Evolutionary conservation across 2,113 vertebrate genomes (phyloP).

Genomic region (Onychostruthus taczanowskii): DNA sequence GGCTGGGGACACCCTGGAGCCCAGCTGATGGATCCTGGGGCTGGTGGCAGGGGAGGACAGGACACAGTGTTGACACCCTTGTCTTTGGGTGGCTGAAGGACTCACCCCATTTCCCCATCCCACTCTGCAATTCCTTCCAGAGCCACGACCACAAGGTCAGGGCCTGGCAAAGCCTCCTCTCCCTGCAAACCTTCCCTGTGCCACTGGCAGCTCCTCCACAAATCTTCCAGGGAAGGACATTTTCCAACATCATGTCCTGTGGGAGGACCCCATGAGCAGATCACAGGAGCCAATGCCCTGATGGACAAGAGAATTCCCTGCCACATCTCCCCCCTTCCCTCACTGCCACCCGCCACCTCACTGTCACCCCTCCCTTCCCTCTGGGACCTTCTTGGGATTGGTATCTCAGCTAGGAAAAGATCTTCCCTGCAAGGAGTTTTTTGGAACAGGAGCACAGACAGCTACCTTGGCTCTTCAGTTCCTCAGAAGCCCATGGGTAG

Average conservation of each 20-base stretch:
- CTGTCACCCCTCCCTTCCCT: background rate
- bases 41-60: background rate
- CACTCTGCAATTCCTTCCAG: background rate
- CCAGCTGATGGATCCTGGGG: background rate
- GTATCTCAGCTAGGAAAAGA: background rate
- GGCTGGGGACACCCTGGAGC: background rate
- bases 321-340: background rate
- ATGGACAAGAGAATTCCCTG: background rate
- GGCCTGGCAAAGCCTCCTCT: background rate
- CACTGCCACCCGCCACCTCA: background rate
- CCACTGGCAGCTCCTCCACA: background rate
- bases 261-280: background rate
- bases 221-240: background rate
- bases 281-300: accelerated
- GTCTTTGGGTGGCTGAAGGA: background rate
- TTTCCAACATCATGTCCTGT: accelerated
- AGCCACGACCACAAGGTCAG: accelerated
- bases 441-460: background rate
- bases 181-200: background rate
- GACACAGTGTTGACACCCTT: background rate
- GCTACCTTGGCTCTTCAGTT: accelerated
- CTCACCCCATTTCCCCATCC: background rate
- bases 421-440: background rate
- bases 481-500: background rate
- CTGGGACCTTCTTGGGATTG: background rate